Evolutionary conservation across 2,113 vertebrate genomes (phyloP).

Genomic region (Neofelis nebulosa): DNA sequence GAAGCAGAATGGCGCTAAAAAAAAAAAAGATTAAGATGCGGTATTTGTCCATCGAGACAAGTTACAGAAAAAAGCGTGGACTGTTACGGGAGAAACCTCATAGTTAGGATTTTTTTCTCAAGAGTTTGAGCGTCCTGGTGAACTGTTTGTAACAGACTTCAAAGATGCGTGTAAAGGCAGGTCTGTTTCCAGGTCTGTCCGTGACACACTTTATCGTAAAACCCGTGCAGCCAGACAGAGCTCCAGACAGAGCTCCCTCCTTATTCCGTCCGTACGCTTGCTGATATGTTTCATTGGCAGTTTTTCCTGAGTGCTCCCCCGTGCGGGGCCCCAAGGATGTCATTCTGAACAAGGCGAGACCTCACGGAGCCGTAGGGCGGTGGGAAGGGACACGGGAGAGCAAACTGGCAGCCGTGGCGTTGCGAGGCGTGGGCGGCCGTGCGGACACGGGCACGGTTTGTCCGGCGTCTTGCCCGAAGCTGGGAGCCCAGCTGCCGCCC

Average conservation of each 20-base stretch:
- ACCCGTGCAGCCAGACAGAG: neutral
- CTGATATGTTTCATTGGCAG: neutral
- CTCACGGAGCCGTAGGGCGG: neutral
- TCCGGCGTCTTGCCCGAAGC: neutral
- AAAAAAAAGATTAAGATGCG: constrained; percentile 52
- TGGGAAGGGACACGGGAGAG: neutral
- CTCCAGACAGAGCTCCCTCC: neutral
- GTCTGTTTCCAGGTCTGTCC: neutral
- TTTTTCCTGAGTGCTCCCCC: neutral
- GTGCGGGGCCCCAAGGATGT: neutral
- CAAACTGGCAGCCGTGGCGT: neutral
- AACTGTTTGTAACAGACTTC: neutral
- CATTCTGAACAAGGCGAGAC: neutral
- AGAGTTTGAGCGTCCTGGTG: neutral
- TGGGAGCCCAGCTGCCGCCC: neutral
- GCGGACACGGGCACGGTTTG: neutral
- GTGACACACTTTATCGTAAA: neutral
- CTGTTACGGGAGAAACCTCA: neutral
- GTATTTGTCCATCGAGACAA: constrained; percentile 47
- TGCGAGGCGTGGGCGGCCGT: neutral
- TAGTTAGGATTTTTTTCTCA: neutral
- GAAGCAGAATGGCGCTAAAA: constrained; percentile 51
- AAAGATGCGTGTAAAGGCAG: neutral
- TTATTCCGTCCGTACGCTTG: neutral
- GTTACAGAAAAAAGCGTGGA: neutral